These are phyloP conservation scores for Premnoplex brunnescens DNA, from an alignment of 2,797 vertebrate species.

Conservation along the genomic window DNA sequence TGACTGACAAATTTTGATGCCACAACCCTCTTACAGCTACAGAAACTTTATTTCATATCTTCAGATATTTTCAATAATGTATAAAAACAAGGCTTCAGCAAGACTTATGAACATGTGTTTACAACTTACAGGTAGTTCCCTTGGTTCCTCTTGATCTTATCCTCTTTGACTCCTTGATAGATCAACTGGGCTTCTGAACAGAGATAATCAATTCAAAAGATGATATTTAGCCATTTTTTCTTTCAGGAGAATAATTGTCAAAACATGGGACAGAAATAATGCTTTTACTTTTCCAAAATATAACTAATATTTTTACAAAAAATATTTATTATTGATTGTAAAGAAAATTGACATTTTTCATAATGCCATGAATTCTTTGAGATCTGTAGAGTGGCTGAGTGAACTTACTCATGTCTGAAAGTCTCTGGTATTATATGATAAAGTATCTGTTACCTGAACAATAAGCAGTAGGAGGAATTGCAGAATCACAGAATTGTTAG, in stretches of 20 bases:
- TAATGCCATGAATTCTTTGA: neutral
- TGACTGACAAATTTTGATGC: neutral
- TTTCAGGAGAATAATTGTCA: neutral
- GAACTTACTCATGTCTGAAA: neutral
- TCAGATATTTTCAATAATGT: neutral
- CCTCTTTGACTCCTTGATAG: neutral
- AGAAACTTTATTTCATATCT: neutral
- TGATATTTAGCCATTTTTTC: neutral
- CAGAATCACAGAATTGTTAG: neutral
- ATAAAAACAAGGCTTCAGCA: neutral
- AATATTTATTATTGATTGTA: neutral
- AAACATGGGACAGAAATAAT: neutral
- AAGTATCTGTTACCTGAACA: neutral
- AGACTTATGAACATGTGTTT: neutral
- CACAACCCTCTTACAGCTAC: neutral
- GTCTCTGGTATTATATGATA: neutral
- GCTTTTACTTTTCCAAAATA: neutral
- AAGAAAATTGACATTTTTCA: neutral
- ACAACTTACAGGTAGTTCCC: neutral
- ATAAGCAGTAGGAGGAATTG: neutral
- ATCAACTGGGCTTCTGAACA: neutral
- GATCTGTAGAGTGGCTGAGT: neutral
- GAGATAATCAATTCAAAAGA: neutral
- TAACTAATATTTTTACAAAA: neutral
- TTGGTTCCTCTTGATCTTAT: neutral